These are phyloP conservation scores for Oryctes rhinoceros DNA, from an alignment of 1,140 invertebrate species.

Conservation along the genomic window DNA sequence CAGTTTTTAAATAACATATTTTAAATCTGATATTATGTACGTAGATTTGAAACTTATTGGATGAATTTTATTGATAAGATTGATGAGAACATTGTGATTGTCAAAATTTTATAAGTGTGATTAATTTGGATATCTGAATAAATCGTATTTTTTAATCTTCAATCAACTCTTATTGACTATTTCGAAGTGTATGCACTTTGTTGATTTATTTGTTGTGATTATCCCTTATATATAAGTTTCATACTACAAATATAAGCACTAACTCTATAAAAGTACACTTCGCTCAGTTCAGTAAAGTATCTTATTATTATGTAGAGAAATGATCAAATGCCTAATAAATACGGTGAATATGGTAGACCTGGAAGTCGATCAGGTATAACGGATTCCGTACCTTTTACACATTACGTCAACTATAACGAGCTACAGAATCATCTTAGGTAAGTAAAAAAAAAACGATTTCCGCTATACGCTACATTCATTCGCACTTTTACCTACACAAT, in stretches of 20 bases:
- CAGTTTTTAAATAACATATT: conserved; percentile 31
- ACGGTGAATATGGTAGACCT: conserved; percentile 61
- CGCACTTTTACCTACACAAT: too few species aligned
- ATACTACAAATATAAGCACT: conserved; percentile 8
- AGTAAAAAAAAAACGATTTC: conserved; percentile 53
- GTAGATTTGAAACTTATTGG: conserved; percentile 13
- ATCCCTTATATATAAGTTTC: neutral
- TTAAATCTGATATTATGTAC: neutral
- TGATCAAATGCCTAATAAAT: conserved; percentile 42
- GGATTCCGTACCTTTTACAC: conserved; percentile 72
- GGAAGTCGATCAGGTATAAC: conserved; percentile 66
- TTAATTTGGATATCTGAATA: neutral
- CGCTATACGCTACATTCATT: too few species aligned
- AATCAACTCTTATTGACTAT: too few species aligned
- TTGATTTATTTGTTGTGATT: neutral
- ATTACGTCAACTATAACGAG: conserved; percentile 87
- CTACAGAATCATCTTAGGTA: conserved; percentile 82
- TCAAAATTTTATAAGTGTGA: conserved; percentile 27
- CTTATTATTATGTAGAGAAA: conserved; percentile 40
- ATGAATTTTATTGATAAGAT: neutral
- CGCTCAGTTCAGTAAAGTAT: neutral
- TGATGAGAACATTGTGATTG: neutral
- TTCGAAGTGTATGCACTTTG: too few species aligned
- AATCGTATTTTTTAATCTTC: too few species aligned
- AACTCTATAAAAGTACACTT: neutral